Conservation (phyloP, 2,797 vertebrate genomes). For the Mallotus villosus region DNA sequence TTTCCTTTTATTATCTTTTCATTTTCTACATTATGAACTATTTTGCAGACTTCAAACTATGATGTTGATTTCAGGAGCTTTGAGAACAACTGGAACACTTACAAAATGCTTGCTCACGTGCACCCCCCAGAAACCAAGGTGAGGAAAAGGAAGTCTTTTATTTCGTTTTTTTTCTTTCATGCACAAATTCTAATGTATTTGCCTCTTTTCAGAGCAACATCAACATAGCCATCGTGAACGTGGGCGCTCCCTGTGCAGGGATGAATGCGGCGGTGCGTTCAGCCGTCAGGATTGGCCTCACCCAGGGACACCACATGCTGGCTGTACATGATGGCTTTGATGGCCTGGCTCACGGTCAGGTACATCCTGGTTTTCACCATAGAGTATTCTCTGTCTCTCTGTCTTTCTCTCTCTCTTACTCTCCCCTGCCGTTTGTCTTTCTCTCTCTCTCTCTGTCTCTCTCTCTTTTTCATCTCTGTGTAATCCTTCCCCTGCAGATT, state of each 20-base stretch:
- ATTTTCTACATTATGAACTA: background rate
- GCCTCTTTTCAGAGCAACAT: slow-evolving; percentile 75
- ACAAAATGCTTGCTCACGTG: slow-evolving; percentile 89
- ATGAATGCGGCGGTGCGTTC: slow-evolving; percentile 91
- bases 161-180: background rate
- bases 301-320: slow-evolving; percentile 88
- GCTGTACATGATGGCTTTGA: slow-evolving; percentile 90
- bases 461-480: background rate
- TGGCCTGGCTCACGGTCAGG: slow-evolving; percentile 84
- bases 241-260: slow-evolving; percentile 89
- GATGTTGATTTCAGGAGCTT: slow-evolving; percentile 80
- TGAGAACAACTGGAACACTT: slow-evolving; percentile 94
- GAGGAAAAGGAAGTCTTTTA: slow-evolving; percentile 12
- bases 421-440: no score
- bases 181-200: background rate
- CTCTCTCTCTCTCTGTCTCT: background rate
- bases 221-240: slow-evolving; percentile 85
- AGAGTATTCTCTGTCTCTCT: background rate
- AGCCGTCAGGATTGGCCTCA: slow-evolving; percentile 84
- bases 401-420: background rate
- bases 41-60: background rate
- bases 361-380: slow-evolving; percentile 47
- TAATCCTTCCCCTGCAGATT: slow-evolving; percentile 69
- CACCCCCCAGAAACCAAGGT: slow-evolving; percentile 84
- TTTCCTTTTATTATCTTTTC: background rate